These are phyloP conservation scores for Chloroclysta siterata DNA, from an alignment of 2,888 invertebrate species.

Conservation along the genomic window DNA sequence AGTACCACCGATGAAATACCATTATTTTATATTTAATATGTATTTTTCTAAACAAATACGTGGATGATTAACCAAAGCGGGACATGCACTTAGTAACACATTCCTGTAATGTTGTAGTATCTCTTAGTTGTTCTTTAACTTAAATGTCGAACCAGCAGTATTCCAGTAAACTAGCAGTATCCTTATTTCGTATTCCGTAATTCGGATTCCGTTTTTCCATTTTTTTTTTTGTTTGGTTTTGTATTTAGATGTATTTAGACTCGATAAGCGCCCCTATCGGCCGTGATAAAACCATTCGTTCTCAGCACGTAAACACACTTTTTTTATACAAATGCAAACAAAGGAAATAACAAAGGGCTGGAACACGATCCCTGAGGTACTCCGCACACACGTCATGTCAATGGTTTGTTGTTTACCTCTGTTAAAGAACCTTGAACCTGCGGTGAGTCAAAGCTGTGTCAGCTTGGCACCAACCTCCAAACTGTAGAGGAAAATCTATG, in stretches of 20 bases:
- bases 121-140: no score
- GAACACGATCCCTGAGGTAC: slow-evolving; percentile 54
- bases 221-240: no score
- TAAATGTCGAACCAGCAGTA: no score
- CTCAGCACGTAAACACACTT: neutral
- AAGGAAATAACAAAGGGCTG: slow-evolving; percentile 45
- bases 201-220: no score
- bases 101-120: no score
- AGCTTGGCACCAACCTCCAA: slow-evolving; percentile 54
- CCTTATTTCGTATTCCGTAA: no score
- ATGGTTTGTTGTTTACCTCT: slow-evolving; percentile 35
- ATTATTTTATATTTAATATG: neutral
- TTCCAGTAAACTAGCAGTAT: no score
- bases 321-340: neutral
- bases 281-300: no score
- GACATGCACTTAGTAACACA: no score
- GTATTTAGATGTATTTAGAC: no score
- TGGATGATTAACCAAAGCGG: neutral
- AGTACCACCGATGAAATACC: neutral
- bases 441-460: slow-evolving; percentile 53
- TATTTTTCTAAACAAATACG: neutral
- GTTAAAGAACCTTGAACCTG: slow-evolving; percentile 58
- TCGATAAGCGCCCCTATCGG: no score
- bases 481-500: slow-evolving; percentile 54
- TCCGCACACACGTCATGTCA: slow-evolving; percentile 48